Conservation (phyloP, 1,140 invertebrate genomes). For the Homarus americanus region DNA sequence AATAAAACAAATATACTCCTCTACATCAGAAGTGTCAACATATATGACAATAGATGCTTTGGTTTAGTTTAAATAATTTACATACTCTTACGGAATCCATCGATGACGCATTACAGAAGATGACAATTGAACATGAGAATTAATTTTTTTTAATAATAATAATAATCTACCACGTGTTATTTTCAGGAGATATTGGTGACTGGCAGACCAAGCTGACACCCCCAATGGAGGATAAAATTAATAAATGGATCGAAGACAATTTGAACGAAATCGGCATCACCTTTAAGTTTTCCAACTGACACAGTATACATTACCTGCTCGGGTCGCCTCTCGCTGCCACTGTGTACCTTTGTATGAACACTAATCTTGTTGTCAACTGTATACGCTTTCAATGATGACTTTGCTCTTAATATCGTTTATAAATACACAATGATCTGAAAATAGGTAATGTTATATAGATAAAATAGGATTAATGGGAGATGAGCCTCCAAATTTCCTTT, state of each 20-base stretch:
- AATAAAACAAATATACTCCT: too few relatives aligned
- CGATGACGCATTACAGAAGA: neutral
- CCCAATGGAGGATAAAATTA: slow-evolving; percentile 33
- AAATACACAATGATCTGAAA: too few relatives aligned
- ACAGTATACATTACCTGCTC: neutral
- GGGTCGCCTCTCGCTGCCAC: too few relatives aligned
- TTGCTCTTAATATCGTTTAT: too few relatives aligned
- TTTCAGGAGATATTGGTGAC: slow-evolving; percentile 49
- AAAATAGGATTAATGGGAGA: too few relatives aligned
- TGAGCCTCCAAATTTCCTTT: too few relatives aligned
- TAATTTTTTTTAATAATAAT: neutral
- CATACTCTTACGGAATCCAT: too few relatives aligned
- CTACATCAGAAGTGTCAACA: neutral
- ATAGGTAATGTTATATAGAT: too few relatives aligned
- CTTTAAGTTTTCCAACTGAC: neutral
- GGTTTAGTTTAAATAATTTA: neutral
- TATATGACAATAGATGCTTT: too few relatives aligned
- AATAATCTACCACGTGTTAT: neutral
- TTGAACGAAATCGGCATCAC: neutral
- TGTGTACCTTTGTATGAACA: too few relatives aligned
- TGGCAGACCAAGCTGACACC: slow-evolving; percentile 59
- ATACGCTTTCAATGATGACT: too few relatives aligned
- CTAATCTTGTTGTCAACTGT: too few relatives aligned
- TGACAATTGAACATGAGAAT: neutral
- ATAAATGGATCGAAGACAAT: slow-evolving; percentile 41